phyloP scores from a whole-genome alignment of 2,113 vertebrate genomes.

The Cichladusa arquata region DNA sequence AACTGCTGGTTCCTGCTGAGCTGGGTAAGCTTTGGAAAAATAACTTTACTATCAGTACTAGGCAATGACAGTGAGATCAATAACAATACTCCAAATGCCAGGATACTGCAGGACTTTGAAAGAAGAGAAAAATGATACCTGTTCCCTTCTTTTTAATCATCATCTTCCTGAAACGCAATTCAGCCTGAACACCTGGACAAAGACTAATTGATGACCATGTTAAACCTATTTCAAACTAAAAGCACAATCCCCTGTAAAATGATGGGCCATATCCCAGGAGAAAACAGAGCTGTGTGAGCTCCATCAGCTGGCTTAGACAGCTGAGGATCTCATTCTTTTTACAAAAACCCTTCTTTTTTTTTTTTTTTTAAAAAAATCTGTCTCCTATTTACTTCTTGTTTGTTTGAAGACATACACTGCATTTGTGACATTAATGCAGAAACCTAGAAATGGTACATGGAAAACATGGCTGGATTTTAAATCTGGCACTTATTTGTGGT shows the following conservation, averaged over 20 bases:
- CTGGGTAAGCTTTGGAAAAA: slow-evolving; percentile 52
- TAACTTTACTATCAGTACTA: slow-evolving; percentile 26
- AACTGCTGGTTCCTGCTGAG: slow-evolving; percentile 33
- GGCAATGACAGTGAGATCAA: neutral
- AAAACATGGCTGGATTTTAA: neutral
- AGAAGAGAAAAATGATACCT: slow-evolving; percentile 10
- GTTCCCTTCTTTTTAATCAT: neutral
- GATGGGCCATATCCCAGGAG: neutral
- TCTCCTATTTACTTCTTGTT: neutral
- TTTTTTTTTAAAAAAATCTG: neutral
- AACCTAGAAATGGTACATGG: neutral
- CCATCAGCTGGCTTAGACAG: neutral
- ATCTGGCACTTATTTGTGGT: neutral
- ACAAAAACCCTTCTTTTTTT: neutral
- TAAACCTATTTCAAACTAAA: neutral
- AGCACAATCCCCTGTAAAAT: neutral
- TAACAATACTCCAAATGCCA: neutral
- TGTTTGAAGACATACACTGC: neutral
- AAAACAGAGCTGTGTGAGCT: neutral
- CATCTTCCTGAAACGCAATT: neutral
- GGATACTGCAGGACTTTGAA: neutral
- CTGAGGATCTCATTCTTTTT: neutral
- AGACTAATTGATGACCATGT: neutral
- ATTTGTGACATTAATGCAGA: neutral
- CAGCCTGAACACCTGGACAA: neutral